phyloP scores from a whole-genome alignment of 2,888 invertebrate species.

The Incurvaria masculella region DNA sequence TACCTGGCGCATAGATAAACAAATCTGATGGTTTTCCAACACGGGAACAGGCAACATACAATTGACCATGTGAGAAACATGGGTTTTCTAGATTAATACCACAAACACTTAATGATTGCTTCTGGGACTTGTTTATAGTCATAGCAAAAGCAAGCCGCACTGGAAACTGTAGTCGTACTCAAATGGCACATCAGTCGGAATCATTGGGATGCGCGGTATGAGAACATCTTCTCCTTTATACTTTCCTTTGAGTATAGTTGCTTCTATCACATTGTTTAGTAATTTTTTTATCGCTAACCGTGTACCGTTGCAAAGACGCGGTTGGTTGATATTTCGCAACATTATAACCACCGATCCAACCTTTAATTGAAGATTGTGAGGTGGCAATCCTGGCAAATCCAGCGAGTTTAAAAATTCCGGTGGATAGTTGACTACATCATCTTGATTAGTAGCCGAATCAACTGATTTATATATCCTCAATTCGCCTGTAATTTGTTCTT shows the following conservation, averaged over 20 bases:
- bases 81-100: no score
- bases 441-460: conserved; percentile 18
- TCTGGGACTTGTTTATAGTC: conserved; percentile 12
- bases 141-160: conserved; percentile 19
- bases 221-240: conserved; percentile 20
- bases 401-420: no score
- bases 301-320: conserved; percentile 17
- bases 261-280: conserved; percentile 18
- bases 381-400: conserved; percentile 20
- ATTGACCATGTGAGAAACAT: no score
- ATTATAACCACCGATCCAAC: conserved; percentile 18
- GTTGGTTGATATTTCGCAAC: conserved; percentile 19
- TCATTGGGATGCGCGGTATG: conserved; percentile 21
- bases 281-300: conserved; percentile 13
- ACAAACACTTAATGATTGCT: no score
- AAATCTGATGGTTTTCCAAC: no score
- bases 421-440: conserved; percentile 24
- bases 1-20: no score
- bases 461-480: conserved; percentile 22
- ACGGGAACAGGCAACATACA: no score
- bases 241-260: conserved; percentile 21
- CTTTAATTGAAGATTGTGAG: conserved; percentile 20
- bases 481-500: conserved; percentile 18
- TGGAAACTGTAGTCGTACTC: no score
- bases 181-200: conserved; percentile 18